Percentiles rank a stretch among this genome's conserved stretches.
Conservation (phyloP, 2,888 invertebrate genomes). For the Drosophila atroscutellata region DNA sequence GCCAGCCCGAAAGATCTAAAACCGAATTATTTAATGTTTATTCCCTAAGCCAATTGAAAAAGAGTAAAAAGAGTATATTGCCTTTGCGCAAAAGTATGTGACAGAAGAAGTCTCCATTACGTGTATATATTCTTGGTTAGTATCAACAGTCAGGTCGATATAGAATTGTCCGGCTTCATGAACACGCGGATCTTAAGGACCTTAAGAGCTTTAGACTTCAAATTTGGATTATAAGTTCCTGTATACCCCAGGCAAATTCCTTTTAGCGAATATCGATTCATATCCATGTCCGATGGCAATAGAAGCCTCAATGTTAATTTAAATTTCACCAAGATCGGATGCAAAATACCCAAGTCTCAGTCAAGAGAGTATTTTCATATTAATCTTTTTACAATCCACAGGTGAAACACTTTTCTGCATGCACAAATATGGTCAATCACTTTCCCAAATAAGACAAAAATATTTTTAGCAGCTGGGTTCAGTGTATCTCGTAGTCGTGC, state of each 20-base stretch:
- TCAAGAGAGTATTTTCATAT: background rate
- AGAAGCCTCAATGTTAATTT: background rate
- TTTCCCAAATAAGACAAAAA: background rate
- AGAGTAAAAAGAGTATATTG: background rate
- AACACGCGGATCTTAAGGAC: background rate
- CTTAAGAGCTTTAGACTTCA: background rate
- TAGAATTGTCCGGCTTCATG: too few relatives aligned
- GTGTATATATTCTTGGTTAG: too few relatives aligned
- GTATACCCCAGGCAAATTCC: accelerated
- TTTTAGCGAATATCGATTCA: background rate
- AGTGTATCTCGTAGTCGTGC: background rate
- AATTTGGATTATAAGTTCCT: background rate
- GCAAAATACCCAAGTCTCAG: background rate
- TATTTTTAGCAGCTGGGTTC: background rate
- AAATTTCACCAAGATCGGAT: background rate
- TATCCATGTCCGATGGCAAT: background rate
- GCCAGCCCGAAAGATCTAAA: too few relatives aligned
- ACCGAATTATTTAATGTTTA: background rate
- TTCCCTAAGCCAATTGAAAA: background rate
- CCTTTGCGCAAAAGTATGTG: background rate
- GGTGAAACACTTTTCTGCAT: background rate
- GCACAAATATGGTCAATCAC: background rate
- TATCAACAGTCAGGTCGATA: too few relatives aligned
- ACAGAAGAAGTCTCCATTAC: background rate
- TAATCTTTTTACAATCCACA: background rate